Percentiles rank a stretch among this genome's conserved stretches.
Evolutionary conservation across 2,888 invertebrate species (phyloP).

Genomic region (Callyntrura sp.): DNA sequence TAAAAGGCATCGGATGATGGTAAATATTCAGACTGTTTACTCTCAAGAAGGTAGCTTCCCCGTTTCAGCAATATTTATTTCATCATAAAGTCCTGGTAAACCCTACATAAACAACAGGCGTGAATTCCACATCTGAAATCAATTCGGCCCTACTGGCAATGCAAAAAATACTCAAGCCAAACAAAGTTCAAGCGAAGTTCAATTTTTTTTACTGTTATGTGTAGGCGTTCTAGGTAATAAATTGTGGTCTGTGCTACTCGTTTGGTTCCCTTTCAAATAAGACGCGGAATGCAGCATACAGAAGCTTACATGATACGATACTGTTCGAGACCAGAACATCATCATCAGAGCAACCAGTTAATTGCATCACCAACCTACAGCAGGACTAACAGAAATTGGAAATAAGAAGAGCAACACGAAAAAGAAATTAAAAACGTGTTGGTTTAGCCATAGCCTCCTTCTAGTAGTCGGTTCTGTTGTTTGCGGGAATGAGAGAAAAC

Average conservation of each 20-base stretch:
- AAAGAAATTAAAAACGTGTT: conserved; percentile 47
- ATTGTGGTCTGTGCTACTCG: neutral
- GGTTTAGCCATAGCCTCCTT: conserved; percentile 17
- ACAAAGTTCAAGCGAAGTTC: conserved; percentile 34
- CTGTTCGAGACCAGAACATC: neutral
- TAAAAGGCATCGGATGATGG: too few relatives aligned
- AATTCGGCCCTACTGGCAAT: neutral
- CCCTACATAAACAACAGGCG: too few relatives aligned
- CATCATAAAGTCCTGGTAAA: too few relatives aligned
- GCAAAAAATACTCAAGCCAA: conserved; percentile 28
- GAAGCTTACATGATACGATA: conserved; percentile 18
- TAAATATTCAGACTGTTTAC: too few relatives aligned
- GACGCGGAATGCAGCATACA: neutral
- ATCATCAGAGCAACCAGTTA: conserved; percentile 6
- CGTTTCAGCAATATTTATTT: too few relatives aligned
- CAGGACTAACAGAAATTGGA: neutral
- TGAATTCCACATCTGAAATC: conserved; percentile 38
- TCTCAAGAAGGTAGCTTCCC: too few relatives aligned
- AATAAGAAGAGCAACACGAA: neutral
- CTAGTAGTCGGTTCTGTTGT: conserved; percentile 13
- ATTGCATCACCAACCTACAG: conserved; percentile 22
- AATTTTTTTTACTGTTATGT: conserved; percentile 9
- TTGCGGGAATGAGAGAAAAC: neutral
- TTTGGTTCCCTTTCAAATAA: neutral
- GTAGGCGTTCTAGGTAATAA: conserved; percentile 1